Conservation (phyloP, 2,797 vertebrate genomes). For the Centropyge bicolor region DNA sequence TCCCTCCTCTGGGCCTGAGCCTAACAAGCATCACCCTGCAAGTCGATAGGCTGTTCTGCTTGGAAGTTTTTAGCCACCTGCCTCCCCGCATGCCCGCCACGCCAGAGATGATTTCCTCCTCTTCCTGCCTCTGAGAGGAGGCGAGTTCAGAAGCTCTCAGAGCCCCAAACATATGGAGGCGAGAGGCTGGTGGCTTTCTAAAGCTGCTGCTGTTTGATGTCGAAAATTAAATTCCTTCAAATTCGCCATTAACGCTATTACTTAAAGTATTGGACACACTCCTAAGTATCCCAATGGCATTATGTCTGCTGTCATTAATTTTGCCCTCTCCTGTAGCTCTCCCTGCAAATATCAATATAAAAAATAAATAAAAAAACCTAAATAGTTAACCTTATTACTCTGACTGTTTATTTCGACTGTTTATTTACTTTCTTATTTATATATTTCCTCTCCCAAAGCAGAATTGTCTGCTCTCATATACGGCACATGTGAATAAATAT, state of each 20-base stretch:
- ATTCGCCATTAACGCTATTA: constrained; percentile 88
- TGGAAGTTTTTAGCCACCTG: constrained; percentile 79
- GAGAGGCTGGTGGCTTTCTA: constrained; percentile 79
- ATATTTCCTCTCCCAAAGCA: constrained; percentile 69
- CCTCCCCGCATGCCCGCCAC: constrained; percentile 66
- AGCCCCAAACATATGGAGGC: constrained; percentile 72
- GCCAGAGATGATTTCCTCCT: constrained; percentile 82
- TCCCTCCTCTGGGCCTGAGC: constrained; percentile 82
- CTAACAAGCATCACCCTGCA: constrained; percentile 80
- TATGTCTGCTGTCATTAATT: constrained; percentile 87
- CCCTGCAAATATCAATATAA: constrained; percentile 80
- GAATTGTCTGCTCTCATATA: constrained; percentile 75
- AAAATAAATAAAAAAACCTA: constrained; percentile 64
- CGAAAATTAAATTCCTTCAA: constrained; percentile 87
- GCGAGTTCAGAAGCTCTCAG: constrained; percentile 79
- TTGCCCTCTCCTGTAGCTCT: constrained; percentile 74
- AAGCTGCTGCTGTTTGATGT: constrained; percentile 86
- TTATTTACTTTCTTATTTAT: constrained; percentile 81
- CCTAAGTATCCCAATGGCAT: constrained; percentile 84
- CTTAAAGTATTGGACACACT: constrained; percentile 90
- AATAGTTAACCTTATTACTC: constrained; percentile 85
- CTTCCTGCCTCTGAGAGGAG: constrained; percentile 78
- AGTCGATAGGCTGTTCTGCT: constrained; percentile 82
- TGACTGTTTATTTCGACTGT: constrained; percentile 81
- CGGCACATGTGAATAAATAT: constrained; percentile 81